Evolutionary conservation across 2,797 vertebrate genomes (phyloP).

Genomic region (Tachyglossus aculeatus): DNA sequence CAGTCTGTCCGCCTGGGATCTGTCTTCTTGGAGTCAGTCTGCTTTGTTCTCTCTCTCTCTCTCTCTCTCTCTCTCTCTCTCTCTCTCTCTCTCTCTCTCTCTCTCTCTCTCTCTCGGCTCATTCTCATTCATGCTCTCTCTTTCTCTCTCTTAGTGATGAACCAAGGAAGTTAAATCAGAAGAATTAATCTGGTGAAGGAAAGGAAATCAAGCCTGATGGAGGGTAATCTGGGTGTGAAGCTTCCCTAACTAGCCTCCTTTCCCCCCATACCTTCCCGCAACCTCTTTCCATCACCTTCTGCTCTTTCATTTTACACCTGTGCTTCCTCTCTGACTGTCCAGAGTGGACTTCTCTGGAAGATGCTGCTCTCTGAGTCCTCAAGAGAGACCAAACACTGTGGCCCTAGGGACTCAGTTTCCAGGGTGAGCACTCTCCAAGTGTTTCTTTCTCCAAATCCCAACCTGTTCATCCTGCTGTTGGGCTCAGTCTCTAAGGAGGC

Average conservation of each 20-base stretch:
- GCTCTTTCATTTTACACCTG: too few species aligned
- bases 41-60: background rate
- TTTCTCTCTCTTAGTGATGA: slow-evolving; percentile 14
- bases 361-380: too few species aligned
- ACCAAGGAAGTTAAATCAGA: slow-evolving; percentile 25
- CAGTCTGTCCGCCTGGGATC: background rate
- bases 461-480: too few species aligned
- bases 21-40: slow-evolving; percentile 23
- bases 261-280: background rate
- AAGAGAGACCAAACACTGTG: too few species aligned
- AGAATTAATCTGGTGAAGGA: slow-evolving; percentile 1
- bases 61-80: background rate
- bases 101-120: background rate
- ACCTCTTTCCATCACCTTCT: background rate
- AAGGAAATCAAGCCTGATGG: background rate
- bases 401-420: too few species aligned
- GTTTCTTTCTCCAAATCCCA: too few species aligned
- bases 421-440: too few species aligned
- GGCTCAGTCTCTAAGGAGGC: too few species aligned
- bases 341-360: too few species aligned
- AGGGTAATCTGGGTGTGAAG: slow-evolving; percentile 21
- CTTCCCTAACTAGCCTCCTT: background rate
- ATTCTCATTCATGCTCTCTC: background rate
- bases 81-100: too few species aligned
- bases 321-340: too few species aligned